Conservation (phyloP, 2,888 invertebrate genomes). For the Drosophila borborema region DNA sequence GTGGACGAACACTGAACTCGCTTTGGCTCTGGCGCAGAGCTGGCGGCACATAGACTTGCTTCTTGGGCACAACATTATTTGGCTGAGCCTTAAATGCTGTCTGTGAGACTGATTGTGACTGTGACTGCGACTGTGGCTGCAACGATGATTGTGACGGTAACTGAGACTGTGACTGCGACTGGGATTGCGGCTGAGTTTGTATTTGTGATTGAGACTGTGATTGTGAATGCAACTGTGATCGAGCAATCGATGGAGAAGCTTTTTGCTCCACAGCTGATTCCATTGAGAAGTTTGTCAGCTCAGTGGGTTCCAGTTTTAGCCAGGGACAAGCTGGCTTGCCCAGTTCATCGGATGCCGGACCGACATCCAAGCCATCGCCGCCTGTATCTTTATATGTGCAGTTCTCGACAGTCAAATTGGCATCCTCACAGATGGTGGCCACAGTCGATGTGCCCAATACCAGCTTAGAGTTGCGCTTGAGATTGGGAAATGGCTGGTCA, state of each 20-base stretch:
- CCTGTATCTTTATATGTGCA: slow-evolving; percentile 42
- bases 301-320: slow-evolving; percentile 33
- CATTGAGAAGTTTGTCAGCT: neutral
- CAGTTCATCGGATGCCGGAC: slow-evolving; percentile 17
- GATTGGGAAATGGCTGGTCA: slow-evolving; percentile 37
- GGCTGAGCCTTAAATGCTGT: neutral
- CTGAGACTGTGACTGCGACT: neutral
- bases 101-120: neutral
- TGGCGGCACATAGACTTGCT: slow-evolving; percentile 60
- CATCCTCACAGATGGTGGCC: slow-evolving; percentile 12
- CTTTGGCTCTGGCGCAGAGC: slow-evolving; percentile 62
- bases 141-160: neutral
- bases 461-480: slow-evolving; percentile 29
- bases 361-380: slow-evolving; percentile 64
- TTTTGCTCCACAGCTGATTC: neutral
- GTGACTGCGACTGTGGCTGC: neutral
- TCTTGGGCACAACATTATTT: slow-evolving; percentile 12
- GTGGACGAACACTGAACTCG: slow-evolving; percentile 36
- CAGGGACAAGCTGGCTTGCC: slow-evolving; percentile 48
- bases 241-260: too few species aligned
- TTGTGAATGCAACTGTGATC: neutral
- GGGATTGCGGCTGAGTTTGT: neutral
- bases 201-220: too few species aligned
- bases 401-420: slow-evolving; percentile 5
- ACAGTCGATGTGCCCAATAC: slow-evolving; percentile 6